phyloP scores from a whole-genome alignment of 2,113 vertebrate species.

The Ammodytes marinus region DNA sequence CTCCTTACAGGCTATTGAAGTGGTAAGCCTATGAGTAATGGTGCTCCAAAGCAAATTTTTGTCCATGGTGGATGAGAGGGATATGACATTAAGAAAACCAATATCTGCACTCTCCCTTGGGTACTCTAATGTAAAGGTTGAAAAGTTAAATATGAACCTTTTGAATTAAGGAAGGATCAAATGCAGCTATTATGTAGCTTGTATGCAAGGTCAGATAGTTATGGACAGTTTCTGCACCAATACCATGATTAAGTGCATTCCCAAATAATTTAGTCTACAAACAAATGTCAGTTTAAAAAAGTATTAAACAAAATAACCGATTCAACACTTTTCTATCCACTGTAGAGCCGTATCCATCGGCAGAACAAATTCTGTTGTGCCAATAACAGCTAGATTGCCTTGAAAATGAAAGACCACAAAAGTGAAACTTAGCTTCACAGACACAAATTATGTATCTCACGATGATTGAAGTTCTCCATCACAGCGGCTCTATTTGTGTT shows the following conservation, averaged over 20 bases:
- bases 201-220: too few relatives aligned
- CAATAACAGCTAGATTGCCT: not conserved
- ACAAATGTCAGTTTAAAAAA: too few relatives aligned
- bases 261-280: too few relatives aligned
- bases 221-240: too few relatives aligned
- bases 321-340: not conserved
- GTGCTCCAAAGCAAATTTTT: not conserved
- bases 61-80: not conserved
- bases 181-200: too few relatives aligned
- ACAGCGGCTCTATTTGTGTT: constrained; percentile 16
- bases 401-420: not conserved
- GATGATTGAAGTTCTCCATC: constrained; percentile 6
- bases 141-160: too few relatives aligned
- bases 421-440: not conserved
- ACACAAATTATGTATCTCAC: constrained; percentile 9
- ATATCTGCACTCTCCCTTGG: not conserved
- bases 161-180: too few relatives aligned
- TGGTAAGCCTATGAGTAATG: not conserved
- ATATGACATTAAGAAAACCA: not conserved
- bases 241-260: too few relatives aligned
- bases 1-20: not conserved
- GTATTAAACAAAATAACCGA: not conserved
- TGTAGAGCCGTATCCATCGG: not conserved
- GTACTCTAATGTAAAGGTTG: too few relatives aligned
- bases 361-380: not conserved